Conservation (phyloP, 1,140 invertebrate species). For the Planococcus citri region DNA sequence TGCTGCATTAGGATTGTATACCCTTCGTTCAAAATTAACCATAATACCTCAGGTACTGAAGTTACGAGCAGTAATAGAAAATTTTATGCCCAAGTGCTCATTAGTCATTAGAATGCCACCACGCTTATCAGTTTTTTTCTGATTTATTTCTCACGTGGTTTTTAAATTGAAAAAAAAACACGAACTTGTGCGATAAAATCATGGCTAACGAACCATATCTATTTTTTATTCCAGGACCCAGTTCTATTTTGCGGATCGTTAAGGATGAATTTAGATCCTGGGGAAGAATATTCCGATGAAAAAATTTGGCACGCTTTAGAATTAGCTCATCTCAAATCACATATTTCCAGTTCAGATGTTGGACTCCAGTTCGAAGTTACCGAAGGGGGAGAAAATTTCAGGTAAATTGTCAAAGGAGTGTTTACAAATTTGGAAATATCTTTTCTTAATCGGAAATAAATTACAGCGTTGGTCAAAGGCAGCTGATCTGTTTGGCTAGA, state of each 20-base stretch:
- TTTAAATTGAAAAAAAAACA: no score
- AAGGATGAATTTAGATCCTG: slow-evolving; percentile 74
- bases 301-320: slow-evolving; percentile 70
- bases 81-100: no score
- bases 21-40: slow-evolving; percentile 71
- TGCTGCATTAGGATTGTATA: slow-evolving; percentile 71
- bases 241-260: slow-evolving; percentile 76
- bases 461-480: slow-evolving; percentile 41
- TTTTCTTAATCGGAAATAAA: background rate
- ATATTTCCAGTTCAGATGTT: slow-evolving; percentile 52
- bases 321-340: slow-evolving; percentile 60
- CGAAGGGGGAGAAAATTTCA: slow-evolving; percentile 82
- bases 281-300: slow-evolving; percentile 57
- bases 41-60: slow-evolving; percentile 77
- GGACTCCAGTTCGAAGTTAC: slow-evolving; percentile 66
- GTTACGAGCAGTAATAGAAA: no score
- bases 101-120: no score
- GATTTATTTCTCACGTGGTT: no score
- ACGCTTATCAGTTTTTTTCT: no score
- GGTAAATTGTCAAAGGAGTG: slow-evolving; percentile 29
- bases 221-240: slow-evolving; percentile 53
- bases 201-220: no score
- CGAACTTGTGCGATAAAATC: no score
- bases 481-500: slow-evolving; percentile 42
- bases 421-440: background rate